Evolutionary conservation across 2,888 invertebrate genomes (phyloP), one percentile per base, ranked within the genome.

Genomic region (Eristalinus aeneus): DNA sequence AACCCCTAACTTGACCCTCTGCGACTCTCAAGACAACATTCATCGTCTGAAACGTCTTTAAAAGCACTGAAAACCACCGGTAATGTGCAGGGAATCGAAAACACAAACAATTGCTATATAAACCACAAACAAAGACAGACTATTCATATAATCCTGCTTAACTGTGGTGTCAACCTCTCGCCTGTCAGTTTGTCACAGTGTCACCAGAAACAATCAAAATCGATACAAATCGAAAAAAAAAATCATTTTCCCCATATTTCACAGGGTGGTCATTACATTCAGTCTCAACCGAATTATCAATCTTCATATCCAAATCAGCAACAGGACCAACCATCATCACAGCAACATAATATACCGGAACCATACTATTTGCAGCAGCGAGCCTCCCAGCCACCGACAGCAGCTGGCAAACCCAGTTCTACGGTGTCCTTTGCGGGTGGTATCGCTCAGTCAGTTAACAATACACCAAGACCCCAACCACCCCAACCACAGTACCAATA

Each of bases 261-360:
- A 78, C 86, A 86, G 86, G 86, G 77, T 78, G 86, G 82, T 86
- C 82, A 86, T 78, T 69, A 72, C 75, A 82, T 77, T 72, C 72
- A 77, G 54, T 76, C 71, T 68, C 82, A 82, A 56, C 76, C 69
- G 72, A 76, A 71, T 36, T 73, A 87, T 82, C 87, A 85, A 64
- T 82, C 88, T 84, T 82, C 88, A 69, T 75, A 88, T 88, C 88
- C 88, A 72, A 84, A 64, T 77, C 86, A 88, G 36, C 86, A 73
- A 68, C 79, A 81, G 64, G 84, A 81, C 64, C 89, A 88, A 63
- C 63, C 75, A 61, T 27, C 72, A 84, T 32, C 61, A 46, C 85
- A 84, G 34, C 81, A 86, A 60, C 80, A 68, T 20, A 71, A 76
- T 80, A 68, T 81, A 22, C 81, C 73, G 77, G 82, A 81, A 74